Evolutionary conservation across 2,888 invertebrate genomes (phyloP), one percentile per base, ranked within the genome.

Genomic region (Asteroscopus sphinx): DNA sequence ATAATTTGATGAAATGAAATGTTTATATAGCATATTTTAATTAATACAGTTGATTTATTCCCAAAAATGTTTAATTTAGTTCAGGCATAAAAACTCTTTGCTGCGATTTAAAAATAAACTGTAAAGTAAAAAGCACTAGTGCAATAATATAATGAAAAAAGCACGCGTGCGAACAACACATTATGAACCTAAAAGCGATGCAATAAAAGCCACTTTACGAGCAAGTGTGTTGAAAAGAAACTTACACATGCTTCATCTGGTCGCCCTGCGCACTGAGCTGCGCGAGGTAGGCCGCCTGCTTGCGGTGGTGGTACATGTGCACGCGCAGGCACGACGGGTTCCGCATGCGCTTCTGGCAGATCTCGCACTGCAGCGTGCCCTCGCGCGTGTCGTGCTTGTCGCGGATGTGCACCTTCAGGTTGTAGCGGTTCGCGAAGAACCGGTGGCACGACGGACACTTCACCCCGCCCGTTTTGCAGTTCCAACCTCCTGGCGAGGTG

Each of bases 321-420:
- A 96, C 96, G 62, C 96, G 91, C 46, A 96, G 86, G 70, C 96
- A 96, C 26, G 95, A 95, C 45, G 95, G 95, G 78, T 96, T 96
- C 59, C 96, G 89, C 95, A 96, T 96, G 7, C 95, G 92, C 80
- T 96, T 96, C 74, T 96, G 96, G 82, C 96, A 96, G 54, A 96
- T 95, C 70, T 95, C 95, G 86, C 96, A 96, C 76, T 96, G 96
- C 53, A 96, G 91, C 63, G 95, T 95, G 17, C 95, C 96, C 77
- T 96, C 95, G 68, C 95, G 95, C 8, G 95, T 95, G 77, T 96
- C 96, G 82, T 96, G 96, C 80, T 96, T 96, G 86, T 96, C 96
- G 25, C 96, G 93, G 41, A 96, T 95, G 81, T 96, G 96, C 33
- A 96, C 95, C 85, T 96, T 96, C 80, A 96, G 89, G 86, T 96